Conservation (phyloP, 1,140 invertebrate species). For the Pseudomyrmex sp. region DNA sequence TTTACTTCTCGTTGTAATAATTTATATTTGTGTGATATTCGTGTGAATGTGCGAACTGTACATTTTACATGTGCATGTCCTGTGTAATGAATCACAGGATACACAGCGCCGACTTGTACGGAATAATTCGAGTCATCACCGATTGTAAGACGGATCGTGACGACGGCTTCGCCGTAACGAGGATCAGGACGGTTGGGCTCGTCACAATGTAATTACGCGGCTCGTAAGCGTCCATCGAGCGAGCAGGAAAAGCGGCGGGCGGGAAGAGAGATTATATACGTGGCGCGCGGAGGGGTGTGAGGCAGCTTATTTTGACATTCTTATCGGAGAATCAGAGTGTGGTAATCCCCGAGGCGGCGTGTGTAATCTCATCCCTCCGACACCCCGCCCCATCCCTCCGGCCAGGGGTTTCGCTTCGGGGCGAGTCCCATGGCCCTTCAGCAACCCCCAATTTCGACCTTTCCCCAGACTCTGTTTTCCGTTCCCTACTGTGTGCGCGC, state of each 20-base stretch:
- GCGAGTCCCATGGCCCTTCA: constrained; percentile 62
- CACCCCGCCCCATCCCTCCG: constrained; percentile 30
- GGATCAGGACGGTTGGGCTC: constrained; percentile 17
- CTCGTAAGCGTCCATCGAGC: constrained; percentile 59
- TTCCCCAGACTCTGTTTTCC: constrained; percentile 51
- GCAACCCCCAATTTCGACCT: constrained; percentile 66
- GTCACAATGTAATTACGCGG: constrained; percentile 83
- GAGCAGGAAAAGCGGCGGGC: background rate
- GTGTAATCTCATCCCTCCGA: constrained; percentile 77
- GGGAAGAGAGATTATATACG: constrained; percentile 70
- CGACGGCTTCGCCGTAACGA: background rate
- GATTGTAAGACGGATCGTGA: constrained; percentile 17
- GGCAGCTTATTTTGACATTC: constrained; percentile 84
- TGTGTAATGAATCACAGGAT: constrained; percentile 9
- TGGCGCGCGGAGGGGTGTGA: constrained; percentile 62
- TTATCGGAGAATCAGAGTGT: constrained; percentile 83
- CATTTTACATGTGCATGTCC: constrained; percentile 15
- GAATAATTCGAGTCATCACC: constrained; percentile 33
- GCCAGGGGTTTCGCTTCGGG: constrained; percentile 31
- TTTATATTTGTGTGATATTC: background rate
- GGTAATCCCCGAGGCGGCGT: constrained; percentile 82
- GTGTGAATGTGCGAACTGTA: background rate
- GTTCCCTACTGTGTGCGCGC: constrained; percentile 10
- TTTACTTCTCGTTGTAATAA: constrained; percentile 4
- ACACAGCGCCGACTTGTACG: background rate